Base-by-base conservation (phyloP, 2,888 invertebrate species). In the Monochamus alternatus region DNA sequence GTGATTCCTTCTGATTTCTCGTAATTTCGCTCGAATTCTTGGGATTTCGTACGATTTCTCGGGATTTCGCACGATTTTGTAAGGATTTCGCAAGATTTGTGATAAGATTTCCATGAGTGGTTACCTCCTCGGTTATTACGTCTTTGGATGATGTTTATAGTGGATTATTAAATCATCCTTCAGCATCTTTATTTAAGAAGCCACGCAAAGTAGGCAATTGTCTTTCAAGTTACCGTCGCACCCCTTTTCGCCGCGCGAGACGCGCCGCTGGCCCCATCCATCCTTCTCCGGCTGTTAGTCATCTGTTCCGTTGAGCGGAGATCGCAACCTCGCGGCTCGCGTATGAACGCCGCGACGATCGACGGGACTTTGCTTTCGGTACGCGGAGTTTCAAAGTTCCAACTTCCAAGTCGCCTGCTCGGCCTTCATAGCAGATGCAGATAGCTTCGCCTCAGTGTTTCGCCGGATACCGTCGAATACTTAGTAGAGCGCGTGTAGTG, bases 291-390 rank as follows among this genome's bases (percentile, higher is more conserved):
- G 47, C 60, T 31, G 60, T 60, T 69, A 60, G 51, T 69, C 69
- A 69, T 60, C 69, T 69, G 60, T 47, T 69, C 22, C 69, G 69
- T 3, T 8, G 69, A 59, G 44, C 60, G 60, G 69, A 60, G 60
- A 69, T 69, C 69, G 60, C 60, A 68, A 68, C 68, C 68, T 68
- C 68, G 58, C 43, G 58, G 43, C 58, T 68, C 68, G 58, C 59
- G 58, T 44, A 38, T 10, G 43, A 68, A 43, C 44, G 58, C 59
- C 30, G 64, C 5, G 51, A 4, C 22, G 30, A 10, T 51, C 51
- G 47, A 22, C 30, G 8, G n/a, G n/a, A 9, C n/a, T 58, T 58
- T 30, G 44, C 43, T 60, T 58, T 47, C 31, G 47, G 60, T 69
- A n/a, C 47, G 69, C 58, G 60, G 69, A 22, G 51, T 59, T 51